Base-by-base conservation (phyloP, 2,888 invertebrate species). In the Cryptosula pallasiana region DNA sequence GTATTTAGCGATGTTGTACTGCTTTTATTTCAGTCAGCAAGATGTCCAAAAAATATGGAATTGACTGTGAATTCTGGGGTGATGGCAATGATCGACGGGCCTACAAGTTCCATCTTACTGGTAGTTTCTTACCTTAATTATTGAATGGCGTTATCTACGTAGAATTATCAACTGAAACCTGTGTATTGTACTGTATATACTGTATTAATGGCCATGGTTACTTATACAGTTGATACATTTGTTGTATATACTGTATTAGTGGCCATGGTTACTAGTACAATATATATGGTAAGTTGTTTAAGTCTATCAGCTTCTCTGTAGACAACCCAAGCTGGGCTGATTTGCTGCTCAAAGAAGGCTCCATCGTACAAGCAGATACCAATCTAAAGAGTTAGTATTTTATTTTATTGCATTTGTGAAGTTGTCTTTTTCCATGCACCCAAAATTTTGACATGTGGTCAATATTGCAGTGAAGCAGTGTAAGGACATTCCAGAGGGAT, bases 11-110 rank as follows among this genome's bases (percentile, higher is more conserved):
- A 45, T 45, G 9, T 45, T 9, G 9, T 45, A 45, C 45, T 45
- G 16, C n/a, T 25, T 57, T 5, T 25, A 13, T 25, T 57, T 9
- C 34, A 63, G 63, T 9, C n/a, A 34, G 25, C 32, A 3, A 27
- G 32, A 5, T 63, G 13, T 29, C 63, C 5, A 27, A 63, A 9
- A 63, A 63, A 34, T 32, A 63, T 63, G 32, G 63, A 5, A 29
- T 63, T 29, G 63, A 63, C 63, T 63, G 63, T 63, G 63, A 63
- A 32, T 63, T 63, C n/a, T 63, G 63, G 63, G n/a, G 63, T 5
- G 63, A 63, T 27, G 63, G 63, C 9, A 63, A 32, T 13, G 27
- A 32, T 2, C 20, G 63, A 32, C 2, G 27, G 32, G 63, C 63
- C 29, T 63, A 63, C 63, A 63, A 63, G 32, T 63, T 63, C 34